Evolutionary conservation across 1,140 invertebrate genomes (phyloP).

Genomic region (Pantala flavescens): DNA sequence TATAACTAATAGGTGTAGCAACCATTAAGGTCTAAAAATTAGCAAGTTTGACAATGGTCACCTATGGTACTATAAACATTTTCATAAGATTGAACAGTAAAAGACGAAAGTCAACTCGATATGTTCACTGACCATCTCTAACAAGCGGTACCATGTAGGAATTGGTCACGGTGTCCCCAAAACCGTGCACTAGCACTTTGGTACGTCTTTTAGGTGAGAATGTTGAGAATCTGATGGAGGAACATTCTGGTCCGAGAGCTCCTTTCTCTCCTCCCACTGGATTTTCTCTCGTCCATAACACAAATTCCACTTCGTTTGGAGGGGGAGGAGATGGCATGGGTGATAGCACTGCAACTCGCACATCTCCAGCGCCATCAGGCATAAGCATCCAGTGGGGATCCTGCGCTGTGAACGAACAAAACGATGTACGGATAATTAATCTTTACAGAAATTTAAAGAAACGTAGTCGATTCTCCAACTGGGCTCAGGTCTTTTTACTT

Average conservation of each 20-base stretch:
- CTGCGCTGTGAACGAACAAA: background rate
- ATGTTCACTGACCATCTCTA: conserved; percentile 23
- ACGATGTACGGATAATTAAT: too few relatives aligned
- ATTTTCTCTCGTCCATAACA: background rate
- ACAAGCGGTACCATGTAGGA: conserved; percentile 29
- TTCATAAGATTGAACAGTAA: background rate
- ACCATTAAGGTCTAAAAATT: too few relatives aligned
- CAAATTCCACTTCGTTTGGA: background rate
- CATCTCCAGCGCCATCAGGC: background rate
- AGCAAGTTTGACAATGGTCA: background rate
- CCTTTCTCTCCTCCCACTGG: background rate
- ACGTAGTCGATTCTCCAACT: too few relatives aligned
- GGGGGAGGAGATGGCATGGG: background rate
- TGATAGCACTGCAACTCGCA: background rate
- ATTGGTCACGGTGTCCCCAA: conserved; percentile 26
- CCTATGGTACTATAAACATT: background rate
- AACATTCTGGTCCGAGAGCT: background rate
- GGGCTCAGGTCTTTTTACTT: too few relatives aligned
- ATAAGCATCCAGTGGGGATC: background rate
- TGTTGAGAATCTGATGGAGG: background rate
- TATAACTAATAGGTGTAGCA: too few relatives aligned
- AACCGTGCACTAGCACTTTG: conserved; percentile 30
- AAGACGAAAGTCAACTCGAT: background rate
- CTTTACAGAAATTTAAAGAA: too few relatives aligned
- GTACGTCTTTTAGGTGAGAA: conserved; percentile 20